Percentiles rank a stretch among this genome's conserved stretches.
Conservation (phyloP, 2,113 vertebrate genomes). For the Myotis brandtii region DNA sequence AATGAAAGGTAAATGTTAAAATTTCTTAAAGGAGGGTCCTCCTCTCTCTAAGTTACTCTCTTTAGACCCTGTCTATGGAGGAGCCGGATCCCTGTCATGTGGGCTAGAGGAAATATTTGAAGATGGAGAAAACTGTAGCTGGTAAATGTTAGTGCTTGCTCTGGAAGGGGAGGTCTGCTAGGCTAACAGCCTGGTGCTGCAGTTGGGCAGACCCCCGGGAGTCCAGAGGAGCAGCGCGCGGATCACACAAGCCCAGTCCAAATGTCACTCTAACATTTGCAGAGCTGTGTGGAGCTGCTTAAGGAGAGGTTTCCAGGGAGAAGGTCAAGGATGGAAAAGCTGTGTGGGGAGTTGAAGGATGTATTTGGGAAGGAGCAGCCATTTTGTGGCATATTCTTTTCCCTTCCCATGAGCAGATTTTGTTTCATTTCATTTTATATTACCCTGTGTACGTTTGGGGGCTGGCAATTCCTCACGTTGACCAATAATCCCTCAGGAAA, state of each 20-base stretch:
- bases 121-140: slow-evolving; percentile 84
- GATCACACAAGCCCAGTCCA: slow-evolving; percentile 80
- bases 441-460: neutral
- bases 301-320: slow-evolving; percentile 72
- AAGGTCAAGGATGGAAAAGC: slow-evolving; percentile 77
- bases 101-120: slow-evolving; percentile 84
- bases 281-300: slow-evolving; percentile 80
- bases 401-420: neutral
- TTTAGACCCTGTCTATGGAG: slow-evolving; percentile 10
- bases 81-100: neutral
- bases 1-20: slow-evolving; percentile 80
- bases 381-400: neutral
- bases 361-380: neutral
- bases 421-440: slow-evolving; percentile 37
- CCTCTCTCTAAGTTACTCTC: neutral
- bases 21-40: slow-evolving; percentile 59
- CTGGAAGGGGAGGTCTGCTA: slow-evolving; percentile 69
- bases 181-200: slow-evolving; percentile 54
- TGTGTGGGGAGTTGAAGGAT: slow-evolving; percentile 56
- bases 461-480: neutral
- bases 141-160: slow-evolving; percentile 88
- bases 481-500: neutral
- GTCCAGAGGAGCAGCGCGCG: slow-evolving; percentile 19
- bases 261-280: slow-evolving; percentile 90
- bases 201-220: slow-evolving; percentile 73